phyloP scores from a whole-genome alignment of 2,888 invertebrate genomes.

The Scrobipalpa atriplicella region DNA sequence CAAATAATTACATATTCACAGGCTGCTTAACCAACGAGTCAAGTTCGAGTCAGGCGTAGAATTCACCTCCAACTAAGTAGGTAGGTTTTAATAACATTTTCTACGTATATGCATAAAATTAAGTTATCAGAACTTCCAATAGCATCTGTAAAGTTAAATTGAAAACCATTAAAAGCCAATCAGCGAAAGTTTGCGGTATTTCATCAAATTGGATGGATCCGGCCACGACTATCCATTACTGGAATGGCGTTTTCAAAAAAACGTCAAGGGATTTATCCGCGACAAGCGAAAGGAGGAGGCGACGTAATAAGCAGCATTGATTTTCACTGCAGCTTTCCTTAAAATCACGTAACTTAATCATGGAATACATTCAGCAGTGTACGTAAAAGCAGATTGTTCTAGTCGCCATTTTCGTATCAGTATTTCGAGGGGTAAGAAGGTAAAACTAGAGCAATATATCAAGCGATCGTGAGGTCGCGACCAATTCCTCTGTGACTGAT shows the following conservation, averaged over 20 bases:
- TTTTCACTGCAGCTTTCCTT: background rate
- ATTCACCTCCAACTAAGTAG: background rate
- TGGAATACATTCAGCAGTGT: background rate
- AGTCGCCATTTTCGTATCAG: background rate
- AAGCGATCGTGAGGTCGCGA: conserved; percentile 53
- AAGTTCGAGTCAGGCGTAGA: background rate
- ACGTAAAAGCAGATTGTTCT: background rate
- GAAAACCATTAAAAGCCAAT: conserved; percentile 70
- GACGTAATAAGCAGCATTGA: background rate
- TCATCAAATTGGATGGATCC: conserved; percentile 60
- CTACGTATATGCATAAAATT: conserved; percentile 25
- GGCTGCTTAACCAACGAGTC: conserved; percentile 4
- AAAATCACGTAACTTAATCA: background rate
- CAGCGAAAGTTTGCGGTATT: conserved; percentile 53
- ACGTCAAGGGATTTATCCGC: conserved; percentile 10
- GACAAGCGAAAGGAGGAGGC: background rate
- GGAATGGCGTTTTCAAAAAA: conserved; percentile 30
- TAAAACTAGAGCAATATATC: conserved; percentile 67
- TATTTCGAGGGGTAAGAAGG: conserved; percentile 42
- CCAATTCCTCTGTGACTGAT: conserved; percentile 65
- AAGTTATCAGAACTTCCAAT: conserved; percentile 62
- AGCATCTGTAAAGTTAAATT: conserved; percentile 69
- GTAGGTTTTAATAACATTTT: conserved; percentile 12
- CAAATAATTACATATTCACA: conserved; percentile 1
- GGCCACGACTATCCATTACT: conserved; percentile 48